Base-by-base conservation (phyloP, 2,113 vertebrate genomes). In the Corythoichthys haematopterus region DNA sequence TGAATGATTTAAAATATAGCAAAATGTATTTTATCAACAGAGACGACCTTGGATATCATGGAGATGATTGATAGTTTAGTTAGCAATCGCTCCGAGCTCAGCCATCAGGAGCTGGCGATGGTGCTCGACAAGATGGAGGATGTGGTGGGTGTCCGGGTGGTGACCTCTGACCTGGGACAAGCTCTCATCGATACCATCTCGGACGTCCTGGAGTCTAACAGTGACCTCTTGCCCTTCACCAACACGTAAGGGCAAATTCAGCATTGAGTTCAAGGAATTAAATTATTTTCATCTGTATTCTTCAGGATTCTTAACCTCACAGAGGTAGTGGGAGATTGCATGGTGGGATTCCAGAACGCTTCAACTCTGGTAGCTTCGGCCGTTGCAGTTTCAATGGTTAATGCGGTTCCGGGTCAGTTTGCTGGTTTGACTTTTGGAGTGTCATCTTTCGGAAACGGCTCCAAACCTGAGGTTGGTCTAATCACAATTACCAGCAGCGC, bases 221-320 rank as follows among this genome's bases (percentile, higher is more conserved):
- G 84, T 61, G 3, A 92, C 88, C 80, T 92, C 53, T n/a, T 60
- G 15, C 87, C 85, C 33, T 89, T 92, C 35, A 91, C 90, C 2
- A 92, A 91, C 80, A 76, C 43, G 92, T 93, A 65, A 88, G 11
- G 67, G 4, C 48, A 50, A 15, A 20, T 20, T 6, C 65, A 46
- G 0, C 0, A 9, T 57, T 13, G 6, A 43, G 43, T 28, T 5
- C 0, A 14, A 13, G 2, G 45, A 16, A 11, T 15, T 8, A 50
- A 38, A 40, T 0, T 0, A 7, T 12, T 2, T n/a, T 12, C 37
- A 6, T 14, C 12, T 63, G 36, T 71, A 3, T 57, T n/a, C 61
- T 47, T 11, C 80, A 98, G 96, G 1, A 94, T 97, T 73, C 77
- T 97, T 38, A 90, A 84, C 55, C 90, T 93, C 72, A 94, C 84